Conservation (phyloP, 1,140 invertebrate species). For the Eciton burchellii region DNA sequence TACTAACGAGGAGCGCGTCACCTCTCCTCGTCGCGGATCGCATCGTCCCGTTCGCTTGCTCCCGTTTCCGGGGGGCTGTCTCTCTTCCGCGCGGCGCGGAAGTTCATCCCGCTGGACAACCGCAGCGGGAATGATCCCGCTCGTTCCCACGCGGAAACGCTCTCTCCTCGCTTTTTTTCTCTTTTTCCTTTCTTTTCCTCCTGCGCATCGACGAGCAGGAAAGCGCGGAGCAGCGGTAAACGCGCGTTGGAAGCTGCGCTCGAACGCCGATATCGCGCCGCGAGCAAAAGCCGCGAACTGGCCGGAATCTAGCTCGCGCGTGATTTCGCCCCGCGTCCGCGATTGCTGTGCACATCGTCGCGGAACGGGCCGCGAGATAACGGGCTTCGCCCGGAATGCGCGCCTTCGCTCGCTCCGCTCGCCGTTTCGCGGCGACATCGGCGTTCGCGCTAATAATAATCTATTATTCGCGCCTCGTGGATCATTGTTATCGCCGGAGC, state of each 20-base stretch:
- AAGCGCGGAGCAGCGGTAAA: constrained; percentile 35
- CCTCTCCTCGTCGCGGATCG: neutral
- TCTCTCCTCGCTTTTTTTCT: neutral
- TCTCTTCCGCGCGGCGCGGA: too few relatives aligned
- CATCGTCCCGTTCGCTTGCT: neutral
- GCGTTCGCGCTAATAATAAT: constrained; percentile 20
- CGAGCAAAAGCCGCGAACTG: neutral
- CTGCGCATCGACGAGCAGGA: constrained; percentile 27
- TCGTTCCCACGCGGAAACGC: constrained; percentile 49
- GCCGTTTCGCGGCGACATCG: constrained; percentile 19
- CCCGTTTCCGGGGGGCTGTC: too few relatives aligned
- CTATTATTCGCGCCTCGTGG: constrained; percentile 23
- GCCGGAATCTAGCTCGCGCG: neutral
- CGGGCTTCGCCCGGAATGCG: neutral
- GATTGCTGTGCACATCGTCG: neutral
- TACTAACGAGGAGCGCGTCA: neutral
- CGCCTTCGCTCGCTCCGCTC: neutral
- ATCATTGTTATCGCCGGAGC: constrained; percentile 44
- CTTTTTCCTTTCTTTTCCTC: too few relatives aligned
- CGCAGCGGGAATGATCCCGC: constrained; percentile 44
- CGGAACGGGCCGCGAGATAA: neutral
- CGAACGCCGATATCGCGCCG: constrained; percentile 43
- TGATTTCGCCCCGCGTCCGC: neutral
- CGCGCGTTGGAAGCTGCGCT: constrained; percentile 18
- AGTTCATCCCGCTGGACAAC: too few relatives aligned